Percentiles rank a stretch among this genome's conserved stretches.
These are phyloP conservation scores for Sarcophaga caerulescens DNA, from an alignment of 2,888 invertebrate genomes.

Conservation along the genomic window DNA sequence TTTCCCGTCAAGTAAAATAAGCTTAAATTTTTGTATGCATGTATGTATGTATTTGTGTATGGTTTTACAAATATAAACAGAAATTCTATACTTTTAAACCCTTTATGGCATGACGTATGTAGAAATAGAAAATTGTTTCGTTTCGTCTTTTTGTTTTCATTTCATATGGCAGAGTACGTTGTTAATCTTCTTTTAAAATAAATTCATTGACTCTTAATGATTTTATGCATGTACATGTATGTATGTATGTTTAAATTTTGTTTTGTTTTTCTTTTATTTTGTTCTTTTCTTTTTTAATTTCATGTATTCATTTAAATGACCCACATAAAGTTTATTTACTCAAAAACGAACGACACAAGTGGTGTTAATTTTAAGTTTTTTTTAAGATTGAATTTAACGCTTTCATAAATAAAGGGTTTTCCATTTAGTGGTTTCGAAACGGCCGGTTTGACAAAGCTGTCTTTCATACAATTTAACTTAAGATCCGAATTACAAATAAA, in stretches of 20 bases:
- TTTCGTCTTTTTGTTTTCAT: conserved; percentile 24
- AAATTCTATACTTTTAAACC: conserved; percentile 50
- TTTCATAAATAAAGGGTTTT: not conserved
- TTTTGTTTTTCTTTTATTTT: conserved; percentile 12
- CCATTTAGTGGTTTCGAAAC: not conserved
- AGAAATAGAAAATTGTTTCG: conserved; percentile 20
- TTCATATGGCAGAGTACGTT: not conserved
- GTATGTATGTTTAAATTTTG: not conserved
- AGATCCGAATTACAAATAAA: too few species aligned
- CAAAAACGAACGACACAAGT: conserved; percentile 35
- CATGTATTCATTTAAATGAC: conserved; percentile 59
- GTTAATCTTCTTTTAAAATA: conserved; percentile 58
- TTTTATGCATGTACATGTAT: conserved; percentile 20
- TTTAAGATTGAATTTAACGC: not conserved
- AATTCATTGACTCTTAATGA: conserved; percentile 62
- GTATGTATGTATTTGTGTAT: too few species aligned
- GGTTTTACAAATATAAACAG: not conserved
- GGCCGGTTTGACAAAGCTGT: too few species aligned
- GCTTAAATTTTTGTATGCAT: not conserved
- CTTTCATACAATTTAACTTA: too few species aligned
- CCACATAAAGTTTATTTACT: conserved; percentile 67
- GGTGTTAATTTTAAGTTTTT: not conserved
- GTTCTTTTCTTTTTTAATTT: not conserved
- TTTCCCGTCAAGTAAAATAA: not conserved
- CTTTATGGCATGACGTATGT: conserved; percentile 3